phyloP scores from a whole-genome alignment of 1,140 invertebrate genomes.

The Atta colombica region DNA sequence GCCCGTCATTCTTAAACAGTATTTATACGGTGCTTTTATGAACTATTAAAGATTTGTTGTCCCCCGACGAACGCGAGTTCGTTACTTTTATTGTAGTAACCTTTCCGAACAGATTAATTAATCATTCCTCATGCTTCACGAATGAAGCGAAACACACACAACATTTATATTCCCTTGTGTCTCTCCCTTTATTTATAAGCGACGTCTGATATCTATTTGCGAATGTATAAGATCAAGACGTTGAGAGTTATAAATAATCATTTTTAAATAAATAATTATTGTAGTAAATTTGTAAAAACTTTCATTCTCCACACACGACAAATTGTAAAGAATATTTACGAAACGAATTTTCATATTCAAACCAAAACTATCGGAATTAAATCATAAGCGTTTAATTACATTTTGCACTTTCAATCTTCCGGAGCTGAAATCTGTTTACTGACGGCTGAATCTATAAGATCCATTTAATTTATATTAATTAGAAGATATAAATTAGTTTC shows the following conservation, averaged over 20 bases:
- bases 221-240: not conserved
- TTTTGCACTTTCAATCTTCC: not conserved
- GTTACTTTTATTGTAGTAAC: constrained; percentile 16
- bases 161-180: constrained; percentile 6
- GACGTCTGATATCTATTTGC: not conserved
- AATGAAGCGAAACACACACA: not conserved
- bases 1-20: constrained; percentile 49
- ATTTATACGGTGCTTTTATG: constrained; percentile 48
- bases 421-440: too few species aligned
- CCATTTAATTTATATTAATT: too few species aligned
- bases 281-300: not conserved
- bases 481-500: too few species aligned
- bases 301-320: too few species aligned
- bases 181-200: not conserved
- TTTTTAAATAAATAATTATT: constrained; percentile 2
- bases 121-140: not conserved
- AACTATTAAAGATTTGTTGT: constrained; percentile 47
- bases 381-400: not conserved
- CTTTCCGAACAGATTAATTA: not conserved
- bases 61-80: not conserved
- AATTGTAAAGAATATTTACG: not conserved
- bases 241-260: not conserved
- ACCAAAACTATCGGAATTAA: not conserved
- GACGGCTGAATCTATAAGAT: too few species aligned
- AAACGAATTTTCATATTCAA: not conserved